Evolutionary conservation across 2,888 invertebrate genomes (phyloP), one percentile per base, ranked within the genome.

Genomic region (Apamea anceps): DNA sequence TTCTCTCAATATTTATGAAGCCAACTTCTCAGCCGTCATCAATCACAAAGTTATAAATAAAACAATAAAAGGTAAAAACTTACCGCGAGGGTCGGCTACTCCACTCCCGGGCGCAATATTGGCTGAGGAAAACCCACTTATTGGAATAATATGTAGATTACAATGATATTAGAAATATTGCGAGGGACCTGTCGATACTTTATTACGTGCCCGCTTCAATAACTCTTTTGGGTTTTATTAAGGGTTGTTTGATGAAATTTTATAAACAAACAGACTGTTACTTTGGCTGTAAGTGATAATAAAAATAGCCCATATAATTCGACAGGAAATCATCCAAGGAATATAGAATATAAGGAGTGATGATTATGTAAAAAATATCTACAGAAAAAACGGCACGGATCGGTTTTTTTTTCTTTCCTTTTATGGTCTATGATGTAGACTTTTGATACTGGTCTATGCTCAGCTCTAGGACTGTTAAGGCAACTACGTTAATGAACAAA

Each of bases 41-140:
- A 97, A 97, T 97, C 97, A 96, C 96, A 95, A 96, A 97, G 96
- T 97, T 97, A 96, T 97, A 97, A 96, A 97, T 97, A 97, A 96
- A 97, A 96, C 96, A 97, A 97, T 96, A 96, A 97, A 96, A 96
- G 96, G 96, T 96, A 95, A 96, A 95, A 96, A 96, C 94, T 96
- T 95, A 94, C 93, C 92, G 92, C 89, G 93, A 95, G 96, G 96
- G 96, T 95, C 93, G 93, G 94, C 93, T 88, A 93, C 94, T 94
- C 91, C 90, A 91, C 94, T 94, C 93, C 92, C 91, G 87, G 91
- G 92, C 92, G 94, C 96, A 94, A 96, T 96, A 96, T 96, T 94
- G 96, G 92, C 87, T 87, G 90, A 91, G 93, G 94, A 94, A 95
- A 95, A 95, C 94, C 94, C 95, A 95, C 96, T 96, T 97, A 97